Base-by-base conservation (phyloP, 2,113 vertebrate genomes). In the Suncus etruscus region DNA sequence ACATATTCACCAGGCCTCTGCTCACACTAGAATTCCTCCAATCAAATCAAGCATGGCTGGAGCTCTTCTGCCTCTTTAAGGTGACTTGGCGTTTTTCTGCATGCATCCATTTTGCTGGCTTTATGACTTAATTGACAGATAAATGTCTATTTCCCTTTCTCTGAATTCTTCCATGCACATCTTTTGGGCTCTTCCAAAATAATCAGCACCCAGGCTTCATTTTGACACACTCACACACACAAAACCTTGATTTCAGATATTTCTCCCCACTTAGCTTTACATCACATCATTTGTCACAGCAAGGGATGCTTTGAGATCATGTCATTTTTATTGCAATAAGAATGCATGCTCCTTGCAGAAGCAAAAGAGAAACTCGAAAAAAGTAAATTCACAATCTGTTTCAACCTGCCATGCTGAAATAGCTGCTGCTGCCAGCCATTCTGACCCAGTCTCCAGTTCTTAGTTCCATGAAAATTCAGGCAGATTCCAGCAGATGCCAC, bases 51-150 rank as follows among this genome's bases (percentile, higher is more conserved):
- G 69, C 9, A 16, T 72, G 69, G 31, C 24, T 32, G 15, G n/a
- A 72, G 69, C 16, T 16, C 31, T 72, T 47, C 93, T 94, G 95
- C 94, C 86, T 91, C 96, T 96, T 95, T 96, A 95, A 96, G 93
- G 96, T 94, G 96, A 96, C 92, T 94, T 91, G 92, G 94, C 94
- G 91, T 94, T 94, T 96, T 85, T 95, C 83, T 94, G 93, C 3
- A 1, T 63, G 90, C 85, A 87, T 96, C 94, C 95, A 92, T 92
- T 82, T 94, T 85, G 87, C 93, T 54, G 48, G 74, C 87, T 82
- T 63, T 66, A 29, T 39, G 29, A 66, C 39, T 65, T 68, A 12
- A 50, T 82, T 79, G 84, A 85, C 92, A 85, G 91, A 79, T 61
- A 24, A 47, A 73, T 0, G 2, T 54, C 76, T 94, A 39, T 39